Evolutionary conservation across 2,797 vertebrate species (phyloP).

Genomic region (Antennarius maculatus): DNA sequence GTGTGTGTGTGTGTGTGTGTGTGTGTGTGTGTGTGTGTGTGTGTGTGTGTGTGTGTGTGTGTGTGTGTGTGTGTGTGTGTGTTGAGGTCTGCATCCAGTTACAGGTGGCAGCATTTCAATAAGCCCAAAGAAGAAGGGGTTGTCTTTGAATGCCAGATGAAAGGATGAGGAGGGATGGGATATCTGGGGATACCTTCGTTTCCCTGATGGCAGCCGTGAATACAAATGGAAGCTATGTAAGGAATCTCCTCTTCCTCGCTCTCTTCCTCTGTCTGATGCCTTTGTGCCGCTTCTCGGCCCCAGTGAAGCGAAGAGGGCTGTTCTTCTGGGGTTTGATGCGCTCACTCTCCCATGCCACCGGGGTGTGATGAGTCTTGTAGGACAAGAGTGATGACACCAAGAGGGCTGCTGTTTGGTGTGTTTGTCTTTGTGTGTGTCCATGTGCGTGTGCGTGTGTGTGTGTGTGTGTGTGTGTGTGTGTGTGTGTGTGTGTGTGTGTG

Average conservation of each 20-base stretch:
- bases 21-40: too few relatives aligned
- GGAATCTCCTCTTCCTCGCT: slow-evolving; percentile 79
- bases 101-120: slow-evolving; percentile 84
- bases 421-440: neutral
- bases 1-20: too few relatives aligned
- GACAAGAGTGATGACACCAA: slow-evolving; percentile 87
- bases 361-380: slow-evolving; percentile 85
- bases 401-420: slow-evolving; percentile 44
- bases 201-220: slow-evolving; percentile 82
- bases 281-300: slow-evolving; percentile 66
- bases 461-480: neutral
- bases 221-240: slow-evolving; percentile 88
- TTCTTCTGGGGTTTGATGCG: slow-evolving; percentile 69
- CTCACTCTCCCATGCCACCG: slow-evolving; percentile 86
- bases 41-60: too few relatives aligned
- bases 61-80: too few relatives aligned
- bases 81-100: slow-evolving; percentile 77
- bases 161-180: slow-evolving; percentile 79
- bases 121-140: slow-evolving; percentile 76
- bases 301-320: slow-evolving; percentile 71
- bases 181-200: slow-evolving; percentile 72
- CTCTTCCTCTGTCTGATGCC: slow-evolving; percentile 51
- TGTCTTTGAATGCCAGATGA: slow-evolving; percentile 82
- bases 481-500: slow-evolving; percentile 27
- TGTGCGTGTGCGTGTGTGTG: too few relatives aligned